Evolutionary conservation across 1,140 invertebrate species (phyloP), one percentile per base, ranked within the genome.

Genomic region (Leptinotarsa defecta): DNA sequence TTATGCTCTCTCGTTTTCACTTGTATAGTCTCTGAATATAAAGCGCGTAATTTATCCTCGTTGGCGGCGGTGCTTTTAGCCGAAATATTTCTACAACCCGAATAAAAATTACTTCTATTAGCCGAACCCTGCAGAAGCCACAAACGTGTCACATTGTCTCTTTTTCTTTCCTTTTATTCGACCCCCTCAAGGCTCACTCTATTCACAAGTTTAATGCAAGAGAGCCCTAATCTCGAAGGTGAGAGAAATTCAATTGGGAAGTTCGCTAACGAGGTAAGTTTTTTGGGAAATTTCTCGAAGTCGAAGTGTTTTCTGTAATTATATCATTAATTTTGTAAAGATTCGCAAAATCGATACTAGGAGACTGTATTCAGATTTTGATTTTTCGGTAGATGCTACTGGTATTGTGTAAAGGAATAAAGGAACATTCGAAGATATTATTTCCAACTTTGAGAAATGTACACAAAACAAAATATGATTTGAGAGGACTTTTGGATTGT

Each of bases 241-340:
- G 15, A 24, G 15, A 5, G 22, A 67, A 67, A 67, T 67, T 67
- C 3, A 34, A 34, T 67, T 67, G 3, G 19, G 22, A 67, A 67
- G n/a, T 67, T 67, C 64, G 64, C 64, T 67, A 67, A 67, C 64
- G 27, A 24, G 20, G 15, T 67, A 67, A 67, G 64, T 67, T 67
- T 67, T 67, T 67, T 17, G 27, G 19, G 17, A 67, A 67, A 24
- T 67, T 34, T 22, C 4, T 67, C 27, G 5, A 67, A 20, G 27
- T 34, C 27, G 64, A 24, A 67, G 64, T 67, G 64, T 67, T 67
- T 67, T 15, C 64, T 22, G 64, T 34, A 67, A 67, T 67, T 24
- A 67, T 24, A 15, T 67, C 13, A 15, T 22, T 67, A 24, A 67
- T 67, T 67, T 22, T 24, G 20, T 67, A 24, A 15, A n/a, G 64